Percentiles rank a stretch among this genome's conserved stretches.
phyloP scores from a whole-genome alignment of 1,140 invertebrate species.

The Leptinotarsa texana region DNA sequence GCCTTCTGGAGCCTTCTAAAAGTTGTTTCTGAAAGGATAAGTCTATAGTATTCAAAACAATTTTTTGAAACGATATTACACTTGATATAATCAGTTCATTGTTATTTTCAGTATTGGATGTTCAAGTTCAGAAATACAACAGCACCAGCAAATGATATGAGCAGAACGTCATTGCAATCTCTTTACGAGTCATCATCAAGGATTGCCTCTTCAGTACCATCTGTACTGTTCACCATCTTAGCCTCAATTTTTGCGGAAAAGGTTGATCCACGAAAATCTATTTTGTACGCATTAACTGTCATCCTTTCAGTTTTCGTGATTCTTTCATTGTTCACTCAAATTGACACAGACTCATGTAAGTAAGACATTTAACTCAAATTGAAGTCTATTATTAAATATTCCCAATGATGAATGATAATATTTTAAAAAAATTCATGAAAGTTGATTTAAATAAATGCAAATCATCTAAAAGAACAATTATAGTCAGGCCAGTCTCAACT shows the following conservation, averaged over 20 bases:
- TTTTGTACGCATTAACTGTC: neutral
- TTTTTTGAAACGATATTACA: neutral
- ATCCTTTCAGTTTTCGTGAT: neutral
- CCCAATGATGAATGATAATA: too few species aligned
- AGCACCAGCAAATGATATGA: too few species aligned
- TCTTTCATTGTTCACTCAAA: neutral
- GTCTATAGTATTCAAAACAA: too few species aligned
- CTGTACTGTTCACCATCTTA: neutral
- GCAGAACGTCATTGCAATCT: neutral
- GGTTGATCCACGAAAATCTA: too few species aligned
- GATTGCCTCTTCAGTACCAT: neutral
- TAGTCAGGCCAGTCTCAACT: too few species aligned
- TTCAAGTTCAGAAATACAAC: slow-evolving; percentile 10
- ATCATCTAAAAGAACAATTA: too few species aligned
- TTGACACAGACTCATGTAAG: slow-evolving; percentile 16
- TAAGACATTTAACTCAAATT: neutral
- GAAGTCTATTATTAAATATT: too few species aligned
- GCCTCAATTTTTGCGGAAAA: too few species aligned
- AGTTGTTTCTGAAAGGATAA: neutral
- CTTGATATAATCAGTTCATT: neutral
- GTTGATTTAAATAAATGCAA: too few species aligned
- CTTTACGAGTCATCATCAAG: neutral
- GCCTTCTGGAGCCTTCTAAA: too few species aligned
- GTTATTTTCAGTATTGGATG: slow-evolving; percentile 17
- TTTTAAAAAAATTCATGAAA: too few species aligned